A percentile compares a stretch with the other conserved stretches of the same genome.
Evolutionary conservation across 23 tunicate genomes (phyloP).

Genomic region (Trididemnum miniatum): DNA sequence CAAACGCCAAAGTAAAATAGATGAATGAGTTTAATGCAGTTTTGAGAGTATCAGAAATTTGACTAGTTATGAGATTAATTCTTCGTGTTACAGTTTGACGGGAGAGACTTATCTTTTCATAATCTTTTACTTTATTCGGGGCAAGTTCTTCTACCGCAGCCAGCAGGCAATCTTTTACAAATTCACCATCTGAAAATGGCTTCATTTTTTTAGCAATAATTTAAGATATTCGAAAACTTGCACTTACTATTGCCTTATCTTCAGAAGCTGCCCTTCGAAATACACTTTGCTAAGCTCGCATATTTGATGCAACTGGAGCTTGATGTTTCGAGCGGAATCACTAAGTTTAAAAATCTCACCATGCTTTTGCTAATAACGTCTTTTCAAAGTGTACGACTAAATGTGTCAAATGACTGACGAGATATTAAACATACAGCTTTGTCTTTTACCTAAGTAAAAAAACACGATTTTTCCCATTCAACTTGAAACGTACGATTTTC

Average conservation of each 20-base stretch:
- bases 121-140: background rate
- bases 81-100: slow-evolving; percentile 39
- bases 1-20: slow-evolving; percentile 2
- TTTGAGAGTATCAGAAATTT: background rate
- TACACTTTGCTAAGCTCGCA: background rate
- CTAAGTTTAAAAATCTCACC: background rate
- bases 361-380: background rate
- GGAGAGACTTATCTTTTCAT: background rate
- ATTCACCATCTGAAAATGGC: too few species aligned
- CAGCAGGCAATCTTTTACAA: slow-evolving; percentile 16
- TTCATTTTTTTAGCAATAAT: slow-evolving; percentile 27
- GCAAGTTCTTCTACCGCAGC: slow-evolving; percentile 12
- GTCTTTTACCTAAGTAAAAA: slow-evolving; percentile 4
- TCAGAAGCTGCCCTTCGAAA: background rate
- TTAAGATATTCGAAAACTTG: background rate
- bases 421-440: slow-evolving; percentile 3
- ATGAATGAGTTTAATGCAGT: background rate
- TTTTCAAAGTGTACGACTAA: slow-evolving; percentile 4
- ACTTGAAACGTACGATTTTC: too few species aligned
- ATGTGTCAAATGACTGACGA: background rate
- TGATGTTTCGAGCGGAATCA: too few species aligned
- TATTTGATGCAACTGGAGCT: background rate
- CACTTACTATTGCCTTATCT: slow-evolving; percentile 2
- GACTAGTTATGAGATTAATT: background rate
- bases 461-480: background rate